A percentile compares a stretch with the other conserved stretches of the same genome.
Conservation (phyloP, 2,797 vertebrate genomes). For the Ptychadena robeensis region DNA sequence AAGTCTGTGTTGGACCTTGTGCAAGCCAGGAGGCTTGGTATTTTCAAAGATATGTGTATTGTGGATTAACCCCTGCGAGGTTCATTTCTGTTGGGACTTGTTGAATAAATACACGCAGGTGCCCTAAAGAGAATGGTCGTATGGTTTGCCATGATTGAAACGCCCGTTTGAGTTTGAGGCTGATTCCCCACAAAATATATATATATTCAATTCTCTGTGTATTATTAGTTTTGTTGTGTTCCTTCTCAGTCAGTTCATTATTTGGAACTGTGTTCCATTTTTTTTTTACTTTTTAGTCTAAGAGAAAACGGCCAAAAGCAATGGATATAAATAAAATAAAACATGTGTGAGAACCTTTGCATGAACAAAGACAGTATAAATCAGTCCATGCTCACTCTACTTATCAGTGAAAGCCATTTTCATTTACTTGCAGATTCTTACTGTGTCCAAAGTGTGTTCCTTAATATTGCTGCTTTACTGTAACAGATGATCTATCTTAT, state of each 20-base stretch:
- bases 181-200: too few species aligned
- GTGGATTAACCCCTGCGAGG: too few species aligned
- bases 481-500: constrained; percentile 47
- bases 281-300: constrained; percentile 7
- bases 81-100: too few species aligned
- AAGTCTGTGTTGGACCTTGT: too few species aligned
- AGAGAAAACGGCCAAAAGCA: constrained; percentile 5
- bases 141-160: too few species aligned
- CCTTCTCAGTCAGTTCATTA: background rate
- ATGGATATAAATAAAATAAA: constrained; percentile 16
- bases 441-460: constrained; percentile 21
- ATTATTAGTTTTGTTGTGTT: background rate
- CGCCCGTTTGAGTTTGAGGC: too few species aligned
- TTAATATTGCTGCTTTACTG: constrained; percentile 14
- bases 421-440: constrained; percentile 24
- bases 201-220: background rate
- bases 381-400: background rate
- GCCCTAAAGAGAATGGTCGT: too few species aligned
- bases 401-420: constrained; percentile 45
- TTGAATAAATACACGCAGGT: too few species aligned
- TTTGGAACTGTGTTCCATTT: constrained; percentile 6
- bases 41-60: too few species aligned
- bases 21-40: too few species aligned
- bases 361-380: constrained; percentile 19
- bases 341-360: constrained; percentile 10